Percentiles rank a stretch among this genome's conserved stretches.
phyloP scores from a whole-genome alignment of 2,888 invertebrate species.

The Coenonympha arcania region DNA sequence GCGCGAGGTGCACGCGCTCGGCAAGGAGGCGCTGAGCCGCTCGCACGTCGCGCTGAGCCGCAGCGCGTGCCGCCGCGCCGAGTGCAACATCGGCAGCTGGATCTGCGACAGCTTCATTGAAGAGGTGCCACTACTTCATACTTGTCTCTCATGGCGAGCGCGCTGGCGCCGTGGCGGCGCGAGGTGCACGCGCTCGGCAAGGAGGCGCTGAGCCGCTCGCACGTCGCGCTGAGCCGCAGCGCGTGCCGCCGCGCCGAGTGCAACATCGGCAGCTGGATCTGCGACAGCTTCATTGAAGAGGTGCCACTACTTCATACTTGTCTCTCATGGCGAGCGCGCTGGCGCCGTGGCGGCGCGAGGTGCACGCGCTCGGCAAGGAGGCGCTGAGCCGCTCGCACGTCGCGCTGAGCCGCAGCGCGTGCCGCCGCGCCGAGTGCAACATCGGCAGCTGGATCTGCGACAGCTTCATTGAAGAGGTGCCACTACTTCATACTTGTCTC shows the following conservation, averaged over 20 bases:
- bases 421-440: slow-evolving; percentile 77
- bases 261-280: slow-evolving; percentile 81
- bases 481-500: no score
- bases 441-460: slow-evolving; percentile 83
- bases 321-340: slow-evolving; percentile 67
- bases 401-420: slow-evolving; percentile 66
- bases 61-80: slow-evolving; percentile 59
- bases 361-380: slow-evolving; percentile 74
- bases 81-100: slow-evolving; percentile 84
- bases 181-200: slow-evolving; percentile 74
- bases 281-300: slow-evolving; percentile 77
- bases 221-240: slow-evolving; percentile 71
- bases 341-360: slow-evolving; percentile 75
- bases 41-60: slow-evolving; percentile 74
- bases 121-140: no score
- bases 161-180: slow-evolving; percentile 77
- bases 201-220: slow-evolving; percentile 73
- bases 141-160: slow-evolving; percentile 59
- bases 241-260: slow-evolving; percentile 76
- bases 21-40: slow-evolving; percentile 74
- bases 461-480: slow-evolving; percentile 72
- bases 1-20: slow-evolving; percentile 71
- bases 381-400: slow-evolving; percentile 76
- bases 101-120: slow-evolving; percentile 79
- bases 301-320: no score